A percentile compares a stretch with the other conserved stretches of the same genome.
Evolutionary conservation across 92 coral and sea anemone species (phyloP).

Genomic region (Palythoa heliodiscus): DNA sequence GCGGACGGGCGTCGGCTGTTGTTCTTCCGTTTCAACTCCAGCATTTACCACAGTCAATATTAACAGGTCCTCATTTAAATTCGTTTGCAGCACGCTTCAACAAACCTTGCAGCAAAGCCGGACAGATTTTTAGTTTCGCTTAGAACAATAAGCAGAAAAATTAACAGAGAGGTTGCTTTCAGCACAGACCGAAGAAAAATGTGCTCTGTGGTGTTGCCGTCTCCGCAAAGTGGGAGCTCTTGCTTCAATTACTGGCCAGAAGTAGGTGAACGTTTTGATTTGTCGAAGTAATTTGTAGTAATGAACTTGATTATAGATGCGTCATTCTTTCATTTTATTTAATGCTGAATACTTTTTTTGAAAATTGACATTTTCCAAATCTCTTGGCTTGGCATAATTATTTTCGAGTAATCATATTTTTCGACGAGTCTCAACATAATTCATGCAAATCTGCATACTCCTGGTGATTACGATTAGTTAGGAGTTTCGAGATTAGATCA

Average conservation of each 20-base stretch:
- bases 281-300: neutral
- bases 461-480: neutral
- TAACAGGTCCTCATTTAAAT: conserved; percentile 5
- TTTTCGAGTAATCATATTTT: neutral
- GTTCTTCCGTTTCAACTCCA: conserved; percentile 22
- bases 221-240: conserved; percentile 10
- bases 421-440: neutral
- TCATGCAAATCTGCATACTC: neutral
- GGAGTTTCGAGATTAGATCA: no score
- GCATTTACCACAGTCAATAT: neutral
- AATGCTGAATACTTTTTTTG: neutral
- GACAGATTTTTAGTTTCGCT: neutral
- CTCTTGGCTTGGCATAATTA: neutral
- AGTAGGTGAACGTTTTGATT: conserved; percentile 7
- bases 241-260: conserved; percentile 31
- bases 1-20: conserved; percentile 20
- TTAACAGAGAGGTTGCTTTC: neutral
- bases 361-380: neutral
- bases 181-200: neutral
- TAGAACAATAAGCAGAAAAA: conserved; percentile 4
- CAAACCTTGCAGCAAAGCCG: conserved; percentile 26
- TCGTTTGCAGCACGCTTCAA: conserved; percentile 27
- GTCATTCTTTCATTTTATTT: neutral
- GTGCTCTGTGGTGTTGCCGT: conserved; percentile 12
- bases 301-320: neutral